Evolutionary conservation across 2,113 vertebrate genomes (phyloP).

Genomic region (Poeciliopsis occidentalis): DNA sequence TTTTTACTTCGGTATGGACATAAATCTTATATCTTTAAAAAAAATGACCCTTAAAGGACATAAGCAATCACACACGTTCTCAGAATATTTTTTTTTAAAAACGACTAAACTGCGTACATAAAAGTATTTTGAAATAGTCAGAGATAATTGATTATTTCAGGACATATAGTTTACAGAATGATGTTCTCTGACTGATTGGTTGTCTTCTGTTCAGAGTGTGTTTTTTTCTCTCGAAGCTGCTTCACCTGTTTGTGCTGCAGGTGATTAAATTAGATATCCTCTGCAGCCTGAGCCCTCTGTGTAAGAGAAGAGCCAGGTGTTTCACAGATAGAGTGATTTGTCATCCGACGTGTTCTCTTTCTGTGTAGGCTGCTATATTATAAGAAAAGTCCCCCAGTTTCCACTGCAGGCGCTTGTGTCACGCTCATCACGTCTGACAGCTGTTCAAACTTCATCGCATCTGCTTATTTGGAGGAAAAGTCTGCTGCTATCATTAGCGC

Average conservation of each 20-base stretch:
- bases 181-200: background rate
- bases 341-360: slow-evolving; percentile 53
- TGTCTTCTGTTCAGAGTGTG: slow-evolving; percentile 13
- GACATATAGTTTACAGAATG: background rate
- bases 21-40: background rate
- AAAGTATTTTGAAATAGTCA: background rate
- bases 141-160: background rate
- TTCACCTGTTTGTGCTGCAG: slow-evolving; percentile 28
- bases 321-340: slow-evolving; percentile 63
- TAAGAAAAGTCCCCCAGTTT: slow-evolving; percentile 58
- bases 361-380: slow-evolving; percentile 63
- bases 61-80: background rate
- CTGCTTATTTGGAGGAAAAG: slow-evolving; percentile 69
- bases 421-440: slow-evolving; percentile 76
- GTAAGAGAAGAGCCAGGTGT: slow-evolving; percentile 58
- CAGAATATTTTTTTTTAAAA: background rate
- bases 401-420: slow-evolving; percentile 71
- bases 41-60: background rate
- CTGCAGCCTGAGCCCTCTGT: slow-evolving; percentile 36
- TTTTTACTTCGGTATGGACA: background rate
- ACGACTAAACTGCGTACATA: no score
- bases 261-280: slow-evolving; percentile 42
- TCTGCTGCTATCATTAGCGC: slow-evolving; percentile 73
- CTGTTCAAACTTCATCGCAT: slow-evolving; percentile 73
- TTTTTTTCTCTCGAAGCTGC: slow-evolving; percentile 6